Conservation (phyloP, 1,140 invertebrate species). For the Drosophila kanapiae region DNA sequence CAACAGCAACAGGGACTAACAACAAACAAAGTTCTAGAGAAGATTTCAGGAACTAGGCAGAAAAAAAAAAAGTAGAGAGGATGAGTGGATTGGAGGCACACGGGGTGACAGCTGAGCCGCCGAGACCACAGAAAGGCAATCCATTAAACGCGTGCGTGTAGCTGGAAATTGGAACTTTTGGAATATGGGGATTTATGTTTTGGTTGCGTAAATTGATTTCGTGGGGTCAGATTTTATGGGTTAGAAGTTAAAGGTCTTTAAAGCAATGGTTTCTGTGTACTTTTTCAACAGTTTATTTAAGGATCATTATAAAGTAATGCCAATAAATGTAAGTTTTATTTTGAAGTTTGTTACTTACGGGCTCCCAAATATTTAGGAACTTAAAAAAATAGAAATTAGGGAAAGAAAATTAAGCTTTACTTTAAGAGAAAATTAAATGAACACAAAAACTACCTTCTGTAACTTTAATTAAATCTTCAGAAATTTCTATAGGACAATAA, state of each 20-base stretch:
- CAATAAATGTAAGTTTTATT: neutral
- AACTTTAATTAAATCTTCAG: neutral
- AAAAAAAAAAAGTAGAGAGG: neutral
- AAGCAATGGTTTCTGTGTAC: neutral
- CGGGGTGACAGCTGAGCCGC: constrained; percentile 56
- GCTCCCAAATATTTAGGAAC: neutral
- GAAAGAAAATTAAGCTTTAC: neutral
- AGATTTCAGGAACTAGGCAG: constrained; percentile 15
- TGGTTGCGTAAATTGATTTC: constrained; percentile 46
- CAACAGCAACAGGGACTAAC: constrained; percentile 12
- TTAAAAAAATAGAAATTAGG: no score
- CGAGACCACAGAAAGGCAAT: constrained; percentile 59
- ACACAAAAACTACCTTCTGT: neutral
- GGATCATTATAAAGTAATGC: neutral
- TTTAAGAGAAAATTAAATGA: neutral
- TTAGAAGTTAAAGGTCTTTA: constrained; percentile 13
- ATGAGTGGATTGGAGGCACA: constrained; percentile 5
- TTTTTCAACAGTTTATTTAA: neutral
- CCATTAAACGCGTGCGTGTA: constrained; percentile 54
- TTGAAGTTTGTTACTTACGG: neutral
- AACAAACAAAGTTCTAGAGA: constrained; percentile 18
- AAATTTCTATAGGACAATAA: neutral
- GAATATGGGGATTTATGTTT: constrained; percentile 49
- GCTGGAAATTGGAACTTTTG: constrained; percentile 42
- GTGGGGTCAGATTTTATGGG: constrained; percentile 22